Percentiles rank a stretch among this genome's conserved stretches.
Evolutionary conservation across 2,888 invertebrate species (phyloP).

Genomic region (Plagodis dolabraria): DNA sequence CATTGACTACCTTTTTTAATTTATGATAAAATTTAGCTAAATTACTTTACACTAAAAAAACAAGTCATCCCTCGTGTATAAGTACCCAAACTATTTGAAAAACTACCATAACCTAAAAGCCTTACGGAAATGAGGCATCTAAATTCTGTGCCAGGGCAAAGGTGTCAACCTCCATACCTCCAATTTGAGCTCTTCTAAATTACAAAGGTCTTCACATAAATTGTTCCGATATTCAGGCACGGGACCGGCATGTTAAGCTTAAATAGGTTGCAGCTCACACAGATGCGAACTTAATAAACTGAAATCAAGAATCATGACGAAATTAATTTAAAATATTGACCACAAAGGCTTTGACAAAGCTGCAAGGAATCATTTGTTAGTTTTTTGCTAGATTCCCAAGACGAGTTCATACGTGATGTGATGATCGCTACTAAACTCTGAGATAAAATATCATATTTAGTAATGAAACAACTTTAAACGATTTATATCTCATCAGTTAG

Average conservation of each 20-base stretch:
- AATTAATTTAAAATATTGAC: too few species aligned
- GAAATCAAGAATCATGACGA: background rate
- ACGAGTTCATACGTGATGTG: too few species aligned
- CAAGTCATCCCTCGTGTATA: conserved; percentile 2
- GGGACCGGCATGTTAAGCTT: conserved; percentile 75
- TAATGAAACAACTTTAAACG: too few species aligned
- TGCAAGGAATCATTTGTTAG: too few species aligned
- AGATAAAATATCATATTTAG: too few species aligned
- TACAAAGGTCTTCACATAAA: conserved; percentile 82
- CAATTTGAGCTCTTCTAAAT: conserved; percentile 80
- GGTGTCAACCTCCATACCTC: conserved; percentile 77
- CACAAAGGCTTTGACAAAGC: too few species aligned
- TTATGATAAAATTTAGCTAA: too few species aligned
- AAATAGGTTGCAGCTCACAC: conserved; percentile 59
- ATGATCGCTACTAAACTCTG: too few species aligned
- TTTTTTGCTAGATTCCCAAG: too few species aligned
- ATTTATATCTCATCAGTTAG: too few species aligned
- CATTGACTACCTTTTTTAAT: too few species aligned
- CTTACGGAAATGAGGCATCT: conserved; percentile 58
- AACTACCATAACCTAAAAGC: conserved; percentile 16
- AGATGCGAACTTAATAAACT: conserved; percentile 26
- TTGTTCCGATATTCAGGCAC: conserved; percentile 81
- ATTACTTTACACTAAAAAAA: background rate
- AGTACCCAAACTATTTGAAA: conserved; percentile 9
- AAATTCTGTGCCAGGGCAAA: conserved; percentile 59